A percentile compares a stretch with the other conserved stretches of the same genome.
Conservation (phyloP, 2,888 invertebrate genomes). For the Caenorhabditis sp. region DNA sequence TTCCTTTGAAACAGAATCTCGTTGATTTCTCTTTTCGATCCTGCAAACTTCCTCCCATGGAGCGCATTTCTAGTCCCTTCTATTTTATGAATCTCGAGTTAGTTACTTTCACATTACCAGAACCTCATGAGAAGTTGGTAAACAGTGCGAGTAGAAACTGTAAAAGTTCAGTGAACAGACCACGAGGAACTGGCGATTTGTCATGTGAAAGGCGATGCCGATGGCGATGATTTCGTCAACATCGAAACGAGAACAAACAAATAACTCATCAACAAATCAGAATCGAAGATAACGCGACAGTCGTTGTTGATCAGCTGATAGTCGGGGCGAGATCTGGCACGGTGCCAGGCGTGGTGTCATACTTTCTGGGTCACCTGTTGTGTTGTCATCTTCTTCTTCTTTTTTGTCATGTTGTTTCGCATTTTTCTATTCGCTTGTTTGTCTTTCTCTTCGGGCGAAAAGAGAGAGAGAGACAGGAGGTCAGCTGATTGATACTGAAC, state of each 20-base stretch:
- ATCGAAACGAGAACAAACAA: slow-evolving; percentile 8
- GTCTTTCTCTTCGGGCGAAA: slow-evolving; percentile 11
- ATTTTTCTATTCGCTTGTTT: slow-evolving; percentile 1
- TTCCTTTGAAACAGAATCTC: too few relatives aligned
- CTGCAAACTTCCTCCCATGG: too few relatives aligned
- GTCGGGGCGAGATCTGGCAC: slow-evolving; percentile 55
- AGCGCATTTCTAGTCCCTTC: too few relatives aligned
- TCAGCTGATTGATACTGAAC: slow-evolving; percentile 46
- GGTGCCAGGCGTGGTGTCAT: slow-evolving; percentile 41
- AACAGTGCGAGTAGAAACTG: too few relatives aligned
- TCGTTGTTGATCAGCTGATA: slow-evolving; percentile 51
- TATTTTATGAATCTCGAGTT: too few relatives aligned
- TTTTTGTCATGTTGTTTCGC: not conserved
- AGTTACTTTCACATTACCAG: too few relatives aligned
- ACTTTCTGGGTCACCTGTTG: slow-evolving; percentile 47
- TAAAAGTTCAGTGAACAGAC: too few relatives aligned
- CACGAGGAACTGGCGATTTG: not conserved
- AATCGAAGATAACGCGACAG: not conserved
- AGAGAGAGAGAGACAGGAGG: slow-evolving; percentile 2
- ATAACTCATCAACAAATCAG: not conserved
- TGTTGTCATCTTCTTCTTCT: slow-evolving; percentile 10
- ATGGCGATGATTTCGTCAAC: not conserved
- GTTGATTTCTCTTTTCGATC: too few relatives aligned
- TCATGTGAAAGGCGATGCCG: not conserved
- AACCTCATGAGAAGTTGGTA: too few relatives aligned